These are phyloP conservation scores for Triplophysa tibetana DNA, from an alignment of 2,113 vertebrate genomes.

Conservation along the genomic window DNA sequence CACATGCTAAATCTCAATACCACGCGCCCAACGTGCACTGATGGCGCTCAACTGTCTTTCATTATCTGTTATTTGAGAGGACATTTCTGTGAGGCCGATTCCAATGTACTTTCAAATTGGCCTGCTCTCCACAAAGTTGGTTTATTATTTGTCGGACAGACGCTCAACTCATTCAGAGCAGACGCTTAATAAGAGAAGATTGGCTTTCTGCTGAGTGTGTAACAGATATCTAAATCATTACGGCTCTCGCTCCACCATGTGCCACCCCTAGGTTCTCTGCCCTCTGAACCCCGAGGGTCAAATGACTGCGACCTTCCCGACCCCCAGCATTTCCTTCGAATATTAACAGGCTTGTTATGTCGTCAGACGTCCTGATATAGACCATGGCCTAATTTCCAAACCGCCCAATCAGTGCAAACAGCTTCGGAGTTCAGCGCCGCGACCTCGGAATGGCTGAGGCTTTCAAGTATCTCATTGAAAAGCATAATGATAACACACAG, in stretches of 20 bases:
- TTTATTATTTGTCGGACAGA: conserved; percentile 62
- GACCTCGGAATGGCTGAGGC: conserved; percentile 59
- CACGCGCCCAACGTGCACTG: neutral
- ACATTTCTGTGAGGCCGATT: conserved; percentile 22
- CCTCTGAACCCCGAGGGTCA: conserved; percentile 85
- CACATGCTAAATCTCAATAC: conserved; percentile 7
- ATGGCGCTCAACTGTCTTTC: conserved; percentile 61
- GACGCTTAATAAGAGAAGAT: conserved; percentile 70
- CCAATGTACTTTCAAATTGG: conserved; percentile 19
- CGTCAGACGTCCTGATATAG: conserved; percentile 78
- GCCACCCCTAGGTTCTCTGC: conserved; percentile 85
- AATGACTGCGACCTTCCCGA: conserved; percentile 80
- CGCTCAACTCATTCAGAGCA: conserved; percentile 61
- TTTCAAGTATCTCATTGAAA: conserved; percentile 73
- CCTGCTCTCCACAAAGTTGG: conserved; percentile 52
- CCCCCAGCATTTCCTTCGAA: conserved; percentile 86
- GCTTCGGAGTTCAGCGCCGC: conserved; percentile 57
- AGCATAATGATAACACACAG: conserved; percentile 70
- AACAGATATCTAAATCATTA: conserved; percentile 99
- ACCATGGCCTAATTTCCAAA: conserved; percentile 76
- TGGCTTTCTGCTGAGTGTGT: conserved; percentile 81
- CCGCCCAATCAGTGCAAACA: conserved; percentile 74
- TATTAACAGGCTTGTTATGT: conserved; percentile 79
- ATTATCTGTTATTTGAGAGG: conserved; percentile 58
- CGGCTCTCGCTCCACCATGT: conserved; percentile 84